These are phyloP conservation scores for Hozukius guyotensis DNA, from an alignment of 2,797 vertebrate species.

Conservation along the genomic window DNA sequence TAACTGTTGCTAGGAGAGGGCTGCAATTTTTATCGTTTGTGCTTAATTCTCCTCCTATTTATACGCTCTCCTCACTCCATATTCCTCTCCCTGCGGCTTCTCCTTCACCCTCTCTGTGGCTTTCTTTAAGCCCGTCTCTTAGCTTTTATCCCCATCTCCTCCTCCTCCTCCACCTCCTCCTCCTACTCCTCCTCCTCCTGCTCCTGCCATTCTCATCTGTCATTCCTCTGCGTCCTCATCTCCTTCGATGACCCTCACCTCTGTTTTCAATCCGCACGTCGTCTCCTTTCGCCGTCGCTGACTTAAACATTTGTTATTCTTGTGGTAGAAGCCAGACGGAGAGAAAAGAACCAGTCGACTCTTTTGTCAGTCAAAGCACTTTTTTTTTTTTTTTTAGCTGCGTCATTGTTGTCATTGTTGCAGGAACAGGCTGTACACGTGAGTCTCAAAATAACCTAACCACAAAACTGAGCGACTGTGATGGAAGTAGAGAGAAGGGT, in stretches of 20 bases:
- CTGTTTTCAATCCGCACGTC: constrained; percentile 11
- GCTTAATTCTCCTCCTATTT: constrained; percentile 45
- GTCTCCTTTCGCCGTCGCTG: constrained; percentile 41
- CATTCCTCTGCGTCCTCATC: constrained; percentile 30
- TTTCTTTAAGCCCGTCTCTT: constrained; percentile 6
- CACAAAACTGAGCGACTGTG: neutral
- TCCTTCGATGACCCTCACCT: constrained; percentile 48
- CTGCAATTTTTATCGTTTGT: constrained; percentile 47
- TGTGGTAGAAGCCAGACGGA: neutral
- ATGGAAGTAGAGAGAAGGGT: neutral
- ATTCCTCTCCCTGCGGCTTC: neutral
- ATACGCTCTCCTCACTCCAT: constrained; percentile 5
- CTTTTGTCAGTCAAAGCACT: neutral
- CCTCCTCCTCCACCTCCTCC: constrained; percentile 16
- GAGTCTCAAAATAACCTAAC: neutral
- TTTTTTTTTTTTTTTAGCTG: neutral
- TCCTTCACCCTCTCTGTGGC: constrained; percentile 11
- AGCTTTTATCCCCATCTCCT: constrained; percentile 25
- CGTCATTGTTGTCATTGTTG: neutral
- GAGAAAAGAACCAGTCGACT: neutral
- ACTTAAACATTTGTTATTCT: constrained; percentile 20
- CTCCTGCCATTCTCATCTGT: constrained; percentile 24
- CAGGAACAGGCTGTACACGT: too few species aligned
- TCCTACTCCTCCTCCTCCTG: constrained; percentile 7
- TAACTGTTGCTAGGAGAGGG: constrained; percentile 70